A percentile compares a stretch with the other conserved stretches of the same genome.
Evolutionary conservation across 2,888 invertebrate genomes (phyloP).

Genomic region (Cordilura impudica): DNA sequence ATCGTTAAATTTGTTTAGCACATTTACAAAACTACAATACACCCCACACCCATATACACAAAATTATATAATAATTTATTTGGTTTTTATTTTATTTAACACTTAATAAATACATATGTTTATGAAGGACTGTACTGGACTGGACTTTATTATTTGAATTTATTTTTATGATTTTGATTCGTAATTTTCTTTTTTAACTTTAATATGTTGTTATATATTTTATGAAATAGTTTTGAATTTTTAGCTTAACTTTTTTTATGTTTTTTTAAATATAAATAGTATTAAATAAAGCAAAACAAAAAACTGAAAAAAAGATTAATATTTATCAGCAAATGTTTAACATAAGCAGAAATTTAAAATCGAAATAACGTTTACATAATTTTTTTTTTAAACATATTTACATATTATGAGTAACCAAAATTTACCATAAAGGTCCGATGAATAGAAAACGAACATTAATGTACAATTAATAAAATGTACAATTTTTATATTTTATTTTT

Average conservation of each 20-base stretch:
- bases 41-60: constrained; percentile 9
- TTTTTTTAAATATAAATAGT: constrained; percentile 2
- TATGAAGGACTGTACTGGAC: neutral
- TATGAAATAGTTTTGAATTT: constrained; percentile 43
- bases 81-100: neutral
- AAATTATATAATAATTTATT: neutral
- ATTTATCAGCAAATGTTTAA: constrained; percentile 59
- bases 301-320: too few species aligned
- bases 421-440: too few species aligned
- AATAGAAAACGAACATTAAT: too few species aligned
- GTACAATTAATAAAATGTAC: too few species aligned
- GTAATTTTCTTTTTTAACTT: constrained; percentile 26
- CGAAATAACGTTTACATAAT: constrained; percentile 27
- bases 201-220: constrained; percentile 53
- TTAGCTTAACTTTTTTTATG: constrained; percentile 24
- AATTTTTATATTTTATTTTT: too few species aligned
- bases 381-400: constrained; percentile 23
- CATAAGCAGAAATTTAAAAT: constrained; percentile 48
- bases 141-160: too few species aligned
- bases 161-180: constrained; percentile 29
- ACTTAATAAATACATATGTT: neutral
- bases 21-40: constrained; percentile 29
- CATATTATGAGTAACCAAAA: too few species aligned
- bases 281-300: too few species aligned
- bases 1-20: constrained; percentile 37